These are phyloP conservation scores for Catalaphyllia jardinei DNA, from an alignment of 64 coral and sea anemone genomes.

Conservation along the genomic window DNA sequence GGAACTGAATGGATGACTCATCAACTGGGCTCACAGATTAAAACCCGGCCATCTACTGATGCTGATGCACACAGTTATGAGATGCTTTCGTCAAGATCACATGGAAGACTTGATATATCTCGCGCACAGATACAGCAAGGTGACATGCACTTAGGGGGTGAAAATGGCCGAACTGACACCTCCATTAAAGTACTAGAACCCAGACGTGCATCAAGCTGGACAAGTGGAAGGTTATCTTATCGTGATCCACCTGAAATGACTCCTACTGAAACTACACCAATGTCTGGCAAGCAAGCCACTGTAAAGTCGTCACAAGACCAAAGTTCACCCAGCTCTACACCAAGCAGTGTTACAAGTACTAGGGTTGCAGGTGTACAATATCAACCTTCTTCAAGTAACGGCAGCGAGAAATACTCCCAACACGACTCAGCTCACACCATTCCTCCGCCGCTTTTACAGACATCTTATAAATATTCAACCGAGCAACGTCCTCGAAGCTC, in stretches of 20 bases:
- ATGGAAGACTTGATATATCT: background rate
- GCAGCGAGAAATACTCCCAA: background rate
- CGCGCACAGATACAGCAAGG: background rate
- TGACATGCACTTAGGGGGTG: background rate
- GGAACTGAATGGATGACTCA: background rate
- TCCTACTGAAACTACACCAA: background rate
- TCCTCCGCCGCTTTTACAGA: background rate
- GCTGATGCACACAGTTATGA: background rate
- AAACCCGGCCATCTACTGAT: background rate
- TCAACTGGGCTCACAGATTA: background rate
- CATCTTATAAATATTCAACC: background rate
- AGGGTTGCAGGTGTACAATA: background rate
- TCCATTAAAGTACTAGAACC: background rate
- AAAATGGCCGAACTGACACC: background rate
- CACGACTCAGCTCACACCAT: background rate
- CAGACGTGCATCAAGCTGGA: conserved; percentile 1
- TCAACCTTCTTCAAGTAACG: background rate
- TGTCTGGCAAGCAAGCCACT: background rate
- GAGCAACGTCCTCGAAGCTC: conserved; percentile 9
- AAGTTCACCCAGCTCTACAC: background rate
- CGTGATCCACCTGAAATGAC: background rate
- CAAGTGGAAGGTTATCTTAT: conserved; percentile 1
- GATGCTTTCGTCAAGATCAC: background rate
- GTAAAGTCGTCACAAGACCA: background rate
- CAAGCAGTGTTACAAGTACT: background rate